Percentiles rank a stretch among this genome's conserved stretches.
Conservation (phyloP, 2,797 vertebrate species). For the Salarias fasciatus region DNA sequence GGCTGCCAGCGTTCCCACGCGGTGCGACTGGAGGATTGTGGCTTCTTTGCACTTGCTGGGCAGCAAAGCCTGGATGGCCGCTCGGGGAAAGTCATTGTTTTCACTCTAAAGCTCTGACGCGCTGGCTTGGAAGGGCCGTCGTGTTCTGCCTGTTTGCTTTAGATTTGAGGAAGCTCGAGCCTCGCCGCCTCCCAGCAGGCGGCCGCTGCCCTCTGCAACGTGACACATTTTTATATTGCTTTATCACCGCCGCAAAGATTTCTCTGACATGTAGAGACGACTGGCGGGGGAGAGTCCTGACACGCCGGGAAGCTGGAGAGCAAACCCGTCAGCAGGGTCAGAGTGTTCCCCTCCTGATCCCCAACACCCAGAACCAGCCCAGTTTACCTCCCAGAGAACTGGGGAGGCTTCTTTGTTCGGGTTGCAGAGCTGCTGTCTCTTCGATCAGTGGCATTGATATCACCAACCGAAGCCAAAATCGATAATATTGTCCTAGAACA, state of each 20-base stretch:
- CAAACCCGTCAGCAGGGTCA: constrained; percentile 2
- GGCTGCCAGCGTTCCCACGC: constrained; percentile 23
- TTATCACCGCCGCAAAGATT: constrained; percentile 1
- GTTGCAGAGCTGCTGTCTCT: no score
- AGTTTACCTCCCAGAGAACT: no score
- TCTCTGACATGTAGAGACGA: not conserved
- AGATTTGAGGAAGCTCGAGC: constrained; percentile 73
- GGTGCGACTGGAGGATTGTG: constrained; percentile 33
- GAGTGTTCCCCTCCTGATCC: no score
- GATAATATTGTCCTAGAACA: no score
- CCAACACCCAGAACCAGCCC: no score
- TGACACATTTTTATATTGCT: constrained; percentile 22
- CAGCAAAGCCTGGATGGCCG: constrained; percentile 60
- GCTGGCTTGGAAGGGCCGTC: constrained; percentile 36
- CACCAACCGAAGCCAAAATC: no score
- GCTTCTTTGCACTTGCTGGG: constrained; percentile 64
- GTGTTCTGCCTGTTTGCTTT: constrained; percentile 74
- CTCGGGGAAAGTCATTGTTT: constrained; percentile 68
- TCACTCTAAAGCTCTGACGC: constrained; percentile 67
- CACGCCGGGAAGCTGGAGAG: constrained; percentile 1
- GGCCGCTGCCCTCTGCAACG: constrained; percentile 11
- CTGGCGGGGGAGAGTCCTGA: not conserved
- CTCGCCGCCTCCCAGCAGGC: constrained; percentile 27
- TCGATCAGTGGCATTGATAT: no score
- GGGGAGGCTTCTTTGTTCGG: no score